These are phyloP conservation scores for Rhegmatorhina hoffmannsi DNA, from an alignment of 2,113 vertebrate species.

Conservation along the genomic window DNA sequence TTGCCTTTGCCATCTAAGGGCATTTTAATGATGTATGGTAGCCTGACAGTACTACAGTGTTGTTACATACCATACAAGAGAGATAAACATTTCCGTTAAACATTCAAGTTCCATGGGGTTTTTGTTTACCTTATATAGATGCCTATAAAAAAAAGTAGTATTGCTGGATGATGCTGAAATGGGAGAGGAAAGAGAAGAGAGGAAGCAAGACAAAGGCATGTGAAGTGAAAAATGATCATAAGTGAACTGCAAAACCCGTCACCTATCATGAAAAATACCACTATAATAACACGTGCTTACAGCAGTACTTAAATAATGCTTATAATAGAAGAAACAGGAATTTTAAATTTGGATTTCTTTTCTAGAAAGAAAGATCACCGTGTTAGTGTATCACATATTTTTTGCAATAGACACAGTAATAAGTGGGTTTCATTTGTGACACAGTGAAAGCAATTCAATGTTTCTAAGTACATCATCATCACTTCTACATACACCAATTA, in stretches of 20 bases:
- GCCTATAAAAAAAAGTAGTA: background rate
- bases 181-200: background rate
- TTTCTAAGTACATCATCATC: background rate
- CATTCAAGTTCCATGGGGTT: slow-evolving; percentile 32
- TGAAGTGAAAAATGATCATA: background rate
- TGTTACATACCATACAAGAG: background rate
- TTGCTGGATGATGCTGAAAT: background rate
- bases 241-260: background rate
- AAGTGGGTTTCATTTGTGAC: background rate
- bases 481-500: background rate
- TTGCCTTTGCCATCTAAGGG: slow-evolving; percentile 40
- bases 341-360: background rate
- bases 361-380: background rate
- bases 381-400: background rate
- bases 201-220: slow-evolving; percentile 10
- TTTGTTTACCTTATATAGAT: slow-evolving; percentile 10
- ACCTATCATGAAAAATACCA: background rate
- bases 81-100: slow-evolving; percentile 45
- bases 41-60: slow-evolving; percentile 13
- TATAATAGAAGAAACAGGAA: background rate
- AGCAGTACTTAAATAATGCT: background rate
- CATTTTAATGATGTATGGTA: slow-evolving; percentile 53
- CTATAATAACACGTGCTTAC: background rate
- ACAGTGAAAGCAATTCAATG: background rate
- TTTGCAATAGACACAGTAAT: background rate